Evolutionary conservation across 2,113 vertebrate genomes (phyloP).

Genomic region (Paracanthobrama guichenoti): DNA sequence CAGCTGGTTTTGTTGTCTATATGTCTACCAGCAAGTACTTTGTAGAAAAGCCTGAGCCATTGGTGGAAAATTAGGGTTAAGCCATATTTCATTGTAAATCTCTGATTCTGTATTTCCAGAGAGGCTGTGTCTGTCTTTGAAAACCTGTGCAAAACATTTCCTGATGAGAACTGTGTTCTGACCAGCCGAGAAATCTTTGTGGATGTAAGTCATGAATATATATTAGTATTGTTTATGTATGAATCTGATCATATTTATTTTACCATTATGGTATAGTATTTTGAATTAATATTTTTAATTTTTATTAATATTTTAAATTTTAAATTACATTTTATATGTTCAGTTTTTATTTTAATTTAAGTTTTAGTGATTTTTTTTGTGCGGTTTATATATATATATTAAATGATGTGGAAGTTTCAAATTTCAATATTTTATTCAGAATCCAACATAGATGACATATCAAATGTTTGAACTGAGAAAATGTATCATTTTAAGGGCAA

Average conservation of each 20-base stretch:
- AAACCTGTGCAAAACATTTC: constrained; percentile 84
- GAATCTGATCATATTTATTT: no score
- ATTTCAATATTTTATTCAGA: no score
- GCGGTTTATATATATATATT: no score
- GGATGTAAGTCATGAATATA: constrained; percentile 72
- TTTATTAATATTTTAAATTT: neutral
- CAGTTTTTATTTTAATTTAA: neutral
- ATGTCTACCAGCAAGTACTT: neutral
- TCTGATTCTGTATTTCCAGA: constrained; percentile 66
- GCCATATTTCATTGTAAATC: neutral
- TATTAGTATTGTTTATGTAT: neutral
- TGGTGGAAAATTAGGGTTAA: neutral
- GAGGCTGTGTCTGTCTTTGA: constrained; percentile 77
- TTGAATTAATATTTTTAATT: no score
- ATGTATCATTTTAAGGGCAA: no score
- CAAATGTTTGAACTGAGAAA: no score
- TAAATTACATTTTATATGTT: neutral
- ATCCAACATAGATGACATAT: no score
- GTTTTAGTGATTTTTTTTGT: neutral
- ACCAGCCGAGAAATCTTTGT: constrained; percentile 78
- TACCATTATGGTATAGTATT: neutral
- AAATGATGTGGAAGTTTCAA: no score
- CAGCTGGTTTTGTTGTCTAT: neutral
- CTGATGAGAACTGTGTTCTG: constrained; percentile 85
- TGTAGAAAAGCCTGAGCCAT: neutral